These are phyloP conservation scores for Kryptolebias marmoratus DNA, from an alignment of 2,113 vertebrate genomes.

Conservation along the genomic window DNA sequence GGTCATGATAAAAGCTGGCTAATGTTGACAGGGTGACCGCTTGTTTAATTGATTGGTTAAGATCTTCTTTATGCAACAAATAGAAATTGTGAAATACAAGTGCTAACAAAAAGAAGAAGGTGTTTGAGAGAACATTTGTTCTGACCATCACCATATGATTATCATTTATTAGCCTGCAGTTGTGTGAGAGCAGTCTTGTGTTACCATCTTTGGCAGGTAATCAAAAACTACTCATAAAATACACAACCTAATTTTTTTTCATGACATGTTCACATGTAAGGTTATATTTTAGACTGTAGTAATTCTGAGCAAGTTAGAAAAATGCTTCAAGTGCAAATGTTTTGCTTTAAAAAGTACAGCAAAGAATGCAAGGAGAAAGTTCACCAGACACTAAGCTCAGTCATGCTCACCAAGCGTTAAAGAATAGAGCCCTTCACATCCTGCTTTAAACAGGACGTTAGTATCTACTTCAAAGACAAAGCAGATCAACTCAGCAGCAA, in stretches of 20 bases:
- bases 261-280: constrained; percentile 7
- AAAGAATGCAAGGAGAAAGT: constrained; percentile 34
- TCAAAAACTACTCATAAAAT: constrained; percentile 50
- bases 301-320: constrained; percentile 4
- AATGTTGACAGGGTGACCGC: constrained; percentile 20
- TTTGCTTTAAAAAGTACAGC: constrained; percentile 11
- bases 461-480: constrained; percentile 60
- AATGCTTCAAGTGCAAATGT: constrained; percentile 10
- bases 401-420: constrained; percentile 29
- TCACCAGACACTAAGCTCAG: constrained; percentile 30
- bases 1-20: constrained; percentile 53
- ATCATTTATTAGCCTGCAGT: constrained; percentile 75
- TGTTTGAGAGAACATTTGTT: constrained; percentile 73
- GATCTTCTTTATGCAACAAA: constrained; percentile 26
- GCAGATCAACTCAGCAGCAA: constrained; percentile 41
- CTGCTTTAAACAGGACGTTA: constrained; percentile 56
- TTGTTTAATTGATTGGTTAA: constrained; percentile 46
- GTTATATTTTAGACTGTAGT: neutral
- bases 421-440: constrained; percentile 59
- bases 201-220: constrained; percentile 68
- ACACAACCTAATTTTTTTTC: constrained; percentile 14
- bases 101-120: neutral
- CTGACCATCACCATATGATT: constrained; percentile 73
- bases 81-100: neutral
- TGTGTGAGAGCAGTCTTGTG: constrained; percentile 52